Conservation (phyloP, 2,797 vertebrate genomes). For the Urophycis tenuis region DNA sequence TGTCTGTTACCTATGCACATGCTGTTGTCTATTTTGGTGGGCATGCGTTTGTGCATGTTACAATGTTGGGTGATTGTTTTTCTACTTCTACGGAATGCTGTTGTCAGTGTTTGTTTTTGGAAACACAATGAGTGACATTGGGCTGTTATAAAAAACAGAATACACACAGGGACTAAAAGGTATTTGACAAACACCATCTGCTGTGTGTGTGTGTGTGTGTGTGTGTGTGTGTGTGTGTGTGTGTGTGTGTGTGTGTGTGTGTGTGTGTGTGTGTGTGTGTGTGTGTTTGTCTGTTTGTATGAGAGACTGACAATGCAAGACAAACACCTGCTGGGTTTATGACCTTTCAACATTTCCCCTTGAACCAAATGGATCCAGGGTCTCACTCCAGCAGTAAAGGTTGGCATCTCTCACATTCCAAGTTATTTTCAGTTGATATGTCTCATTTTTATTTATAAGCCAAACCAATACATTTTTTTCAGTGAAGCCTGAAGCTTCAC, state of each 20-base stretch:
- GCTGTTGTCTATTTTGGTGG: not conserved
- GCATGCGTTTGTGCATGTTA: slow-evolving; percentile 11
- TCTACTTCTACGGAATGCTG: slow-evolving; percentile 26
- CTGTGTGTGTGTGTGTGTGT: slow-evolving; percentile 12
- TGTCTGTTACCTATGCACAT: not conserved
- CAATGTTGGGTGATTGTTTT: slow-evolving; percentile 4
- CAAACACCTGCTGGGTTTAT: slow-evolving; percentile 43
- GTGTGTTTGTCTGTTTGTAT: not conserved
- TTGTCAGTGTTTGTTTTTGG: slow-evolving; percentile 29
- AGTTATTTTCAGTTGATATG: not conserved
- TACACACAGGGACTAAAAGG: not conserved
- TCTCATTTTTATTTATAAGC: not conserved
- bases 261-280: not conserved
- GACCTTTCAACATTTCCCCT: slow-evolving; percentile 30
- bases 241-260: not conserved
- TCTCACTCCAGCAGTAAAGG: slow-evolving; percentile 10
- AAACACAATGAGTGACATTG: slow-evolving; percentile 47
- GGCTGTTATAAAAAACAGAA: slow-evolving; percentile 31
- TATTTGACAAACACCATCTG: slow-evolving; percentile 46
- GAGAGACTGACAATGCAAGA: slow-evolving; percentile 22
- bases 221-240: not conserved
- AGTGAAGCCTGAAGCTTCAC: not conserved
- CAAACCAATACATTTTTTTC: not conserved
- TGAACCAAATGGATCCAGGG: not conserved
- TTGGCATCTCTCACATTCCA: slow-evolving; percentile 1